phyloP scores from a whole-genome alignment of 2,888 invertebrate genomes.

The Agrenia bidenticulata region DNA sequence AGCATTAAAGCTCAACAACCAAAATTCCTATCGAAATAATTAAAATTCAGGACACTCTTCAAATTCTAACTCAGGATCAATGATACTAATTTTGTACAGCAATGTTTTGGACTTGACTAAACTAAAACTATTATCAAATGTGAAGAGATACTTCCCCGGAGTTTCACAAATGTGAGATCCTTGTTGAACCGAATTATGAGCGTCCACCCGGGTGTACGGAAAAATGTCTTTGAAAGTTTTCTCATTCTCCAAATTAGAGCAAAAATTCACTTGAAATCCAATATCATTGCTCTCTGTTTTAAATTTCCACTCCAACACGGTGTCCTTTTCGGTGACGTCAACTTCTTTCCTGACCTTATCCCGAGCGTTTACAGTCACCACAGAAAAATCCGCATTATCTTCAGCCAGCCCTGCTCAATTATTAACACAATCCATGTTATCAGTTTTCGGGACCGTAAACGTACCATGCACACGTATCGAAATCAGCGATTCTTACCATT shows the following conservation, averaged over 20 bases:
- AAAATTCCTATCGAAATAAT: too few species aligned
- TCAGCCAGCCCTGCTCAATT: not conserved
- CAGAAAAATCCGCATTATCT: constrained; percentile 1
- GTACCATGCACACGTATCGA: not conserved
- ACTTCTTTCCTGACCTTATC: constrained; percentile 7
- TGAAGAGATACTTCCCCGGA: constrained; percentile 21
- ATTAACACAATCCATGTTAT: not conserved
- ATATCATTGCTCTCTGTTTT: constrained; percentile 14
- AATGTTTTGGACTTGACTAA: constrained; percentile 29
- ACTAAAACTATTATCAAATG: constrained; percentile 34
- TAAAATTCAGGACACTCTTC: constrained; percentile 3
- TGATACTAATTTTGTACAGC: constrained; percentile 20
- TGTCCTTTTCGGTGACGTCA: not conserved
- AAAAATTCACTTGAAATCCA: constrained; percentile 5
- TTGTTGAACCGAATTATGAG: constrained; percentile 20
- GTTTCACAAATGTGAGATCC: constrained; percentile 9
- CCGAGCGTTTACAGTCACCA: constrained; percentile 2
- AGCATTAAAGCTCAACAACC: not conserved
- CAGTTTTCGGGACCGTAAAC: not conserved
- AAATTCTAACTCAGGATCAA: not conserved
- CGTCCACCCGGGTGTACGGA: constrained; percentile 15
- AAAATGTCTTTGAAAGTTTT: not conserved
- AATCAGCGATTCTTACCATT: not conserved
- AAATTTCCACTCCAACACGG: constrained; percentile 19
- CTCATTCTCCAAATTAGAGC: not conserved